Evolutionary conservation across 2,888 invertebrate genomes (phyloP), one percentile per base, ranked within the genome.

Genomic region (Iselma pallidipennis): DNA sequence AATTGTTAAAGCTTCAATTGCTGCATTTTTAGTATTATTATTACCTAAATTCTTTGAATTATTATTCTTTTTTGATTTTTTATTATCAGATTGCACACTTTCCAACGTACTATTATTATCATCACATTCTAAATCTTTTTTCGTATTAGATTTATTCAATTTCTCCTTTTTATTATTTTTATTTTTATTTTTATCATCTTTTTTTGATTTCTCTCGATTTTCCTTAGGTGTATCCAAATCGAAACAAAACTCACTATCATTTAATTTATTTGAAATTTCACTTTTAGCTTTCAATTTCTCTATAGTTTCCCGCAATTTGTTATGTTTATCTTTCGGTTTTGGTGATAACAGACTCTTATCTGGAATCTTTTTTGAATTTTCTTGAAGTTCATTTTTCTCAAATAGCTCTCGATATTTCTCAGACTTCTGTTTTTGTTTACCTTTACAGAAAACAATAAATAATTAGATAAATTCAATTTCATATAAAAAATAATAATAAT

Each of bases 281-380:
- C 85, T 87, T 76, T 87, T 88, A 10, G 87, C 87, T 78, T 87
- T 88, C 12, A 88, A 74, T 74, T 88, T 88, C 77, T 88, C 88
- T 56, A 88, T 88, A 0, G 88, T 88, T 70, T 82, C 81, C 14
- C 80, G 61, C 19, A 82, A 64, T 64, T 81, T 81, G 65, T 80
- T 80, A 59, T 82, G 81, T 65, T 82, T 82, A 60, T 81, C 81
- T 69, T 80, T 81, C 45, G 78, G 74, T 67, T 77, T 77, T 4
- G 75, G 69, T 59, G 59, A 16, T 55, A 23, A 12, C 60, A 61
- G 7, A 62, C 61, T 26, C 61, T 60, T 57, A 61, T 67, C n/a
- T 23, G 45, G 48, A 14, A 25, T 28, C 49, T 45, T 26, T 55
- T 16, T 28, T 42, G 12, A 12, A 55, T 42, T 54, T 49, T 23